Evolutionary conservation across 2,797 vertebrate genomes (phyloP), one percentile per base, ranked within the genome.

Genomic region (Dryobates pubescens): DNA sequence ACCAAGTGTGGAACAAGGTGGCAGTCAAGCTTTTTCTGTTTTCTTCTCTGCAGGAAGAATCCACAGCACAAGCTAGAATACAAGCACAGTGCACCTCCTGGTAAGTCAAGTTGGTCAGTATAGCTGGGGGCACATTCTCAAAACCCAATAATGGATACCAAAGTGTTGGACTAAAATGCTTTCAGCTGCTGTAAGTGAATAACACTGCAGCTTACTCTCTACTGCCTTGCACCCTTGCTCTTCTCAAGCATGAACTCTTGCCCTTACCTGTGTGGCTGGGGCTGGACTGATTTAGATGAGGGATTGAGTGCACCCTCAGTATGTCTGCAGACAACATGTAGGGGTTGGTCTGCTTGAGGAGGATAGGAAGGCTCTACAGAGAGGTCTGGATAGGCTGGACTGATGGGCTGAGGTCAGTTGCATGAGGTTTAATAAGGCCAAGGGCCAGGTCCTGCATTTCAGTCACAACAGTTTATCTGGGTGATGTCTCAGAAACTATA

Each of bases 11-110:
- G 56, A 84, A 19, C 24, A 45, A 53, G 24, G 19, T 43, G 23
- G 26, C 4, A 16, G 58, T 75, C 17, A 71, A 86, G 22, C 70
- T 85, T 86, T 56, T 79, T 9, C 38, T 82, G 29, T 58, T 72
- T 84, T 77, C 20, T 83, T 86, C 68, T 88, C 96, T 96, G 26
- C 77, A 98, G 98, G 86, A 98, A 97, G 90, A 98, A 98, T 94
- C 97, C 96, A 3, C 97, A 98, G 68, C 98, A 98, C 95, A 98
- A 97, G 86, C 73, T 97, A 56, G 97, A 98, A 74, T 98, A 98
- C 69, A 97, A 94, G 76, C 98, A 98, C 69, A 96, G 84, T 47
- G 61, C 56, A 26, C 88, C 88, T 90, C 93, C 96, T 82, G 96
- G 98, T 98, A 91, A 94, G 87, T 58, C 29, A 73, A 15, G 32